Evolutionary conservation across 92 coral and sea anemone genomes (phyloP).

Genomic region (Phenganax subtilis): DNA sequence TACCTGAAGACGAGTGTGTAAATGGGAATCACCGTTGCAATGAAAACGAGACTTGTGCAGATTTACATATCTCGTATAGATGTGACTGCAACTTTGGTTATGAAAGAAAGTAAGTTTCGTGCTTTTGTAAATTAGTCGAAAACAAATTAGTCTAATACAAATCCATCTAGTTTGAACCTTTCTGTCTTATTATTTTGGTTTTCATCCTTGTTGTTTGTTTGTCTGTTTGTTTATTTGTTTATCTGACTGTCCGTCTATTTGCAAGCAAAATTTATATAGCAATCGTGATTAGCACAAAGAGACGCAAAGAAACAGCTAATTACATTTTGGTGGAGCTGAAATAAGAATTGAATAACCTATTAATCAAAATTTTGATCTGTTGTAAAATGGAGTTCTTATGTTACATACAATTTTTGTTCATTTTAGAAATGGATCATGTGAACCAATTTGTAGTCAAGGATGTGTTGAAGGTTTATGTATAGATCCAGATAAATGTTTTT

Average conservation of each 20-base stretch:
- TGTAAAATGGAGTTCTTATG: neutral
- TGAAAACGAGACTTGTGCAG: conserved; percentile 61
- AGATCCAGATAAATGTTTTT: conserved; percentile 65
- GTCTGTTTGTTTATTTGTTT: too few relatives aligned
- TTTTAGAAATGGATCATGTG: conserved; percentile 52
- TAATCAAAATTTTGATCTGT: neutral
- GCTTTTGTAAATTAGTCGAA: neutral
- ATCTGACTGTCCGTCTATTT: too few relatives aligned
- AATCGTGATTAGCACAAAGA: too few relatives aligned
- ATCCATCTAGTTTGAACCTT: neutral
- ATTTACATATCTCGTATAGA: conserved; percentile 50
- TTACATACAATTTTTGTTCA: neutral
- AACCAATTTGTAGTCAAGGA: conserved; percentile 75
- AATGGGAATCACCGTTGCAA: conserved; percentile 75
- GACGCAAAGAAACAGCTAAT: too few relatives aligned
- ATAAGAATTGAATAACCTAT: neutral
- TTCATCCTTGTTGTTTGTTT: too few relatives aligned
- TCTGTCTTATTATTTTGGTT: too few relatives aligned
- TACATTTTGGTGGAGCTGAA: too few relatives aligned
- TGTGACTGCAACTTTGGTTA: conserved; percentile 82
- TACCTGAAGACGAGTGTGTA: conserved; percentile 81
- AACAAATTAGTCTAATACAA: neutral
- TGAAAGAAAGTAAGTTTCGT: conserved; percentile 21
- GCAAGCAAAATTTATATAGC: too few relatives aligned
- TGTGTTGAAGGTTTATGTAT: conserved; percentile 78